Evolutionary conservation across 1,140 invertebrate genomes (phyloP), one percentile per base, ranked within the genome.

Genomic region (Daktulosphaira vitifoliae): DNA sequence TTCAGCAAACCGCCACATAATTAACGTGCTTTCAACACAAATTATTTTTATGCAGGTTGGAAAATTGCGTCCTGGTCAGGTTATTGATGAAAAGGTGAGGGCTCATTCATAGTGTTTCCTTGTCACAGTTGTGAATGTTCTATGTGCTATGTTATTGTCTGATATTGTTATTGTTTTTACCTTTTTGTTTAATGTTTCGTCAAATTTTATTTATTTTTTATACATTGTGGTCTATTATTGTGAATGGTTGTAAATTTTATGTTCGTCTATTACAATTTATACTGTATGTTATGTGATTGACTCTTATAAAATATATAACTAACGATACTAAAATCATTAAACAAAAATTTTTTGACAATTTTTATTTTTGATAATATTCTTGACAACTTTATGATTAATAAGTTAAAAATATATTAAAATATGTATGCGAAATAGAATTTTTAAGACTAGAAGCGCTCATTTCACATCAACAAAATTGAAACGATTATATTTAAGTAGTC

Each of bases 1-100:
- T 62, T 25, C 29, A 39, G 56, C 29, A 46, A 62, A 48, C 42
- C 42, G 56, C 56, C 44, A 62, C 8, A 46, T 62, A 39, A 46
- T 62, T 62, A 62, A 62, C 39, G 67, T 65, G 59, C 53, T 65
- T 68, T 46, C 51, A 46, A 65, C 49, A n/a, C 52, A 48, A 38
- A 54, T 67, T 68, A 56, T 67, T 44, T 69, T 66, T 69, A 52
- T 71, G 71, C 79, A 82, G 81, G 79, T 76, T 81, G 82, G 79
- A 79, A 84, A 81, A 79, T 84, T 87, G 78, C 84, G 85, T 75
- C 85, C 85, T 74, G 85, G 85, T 78, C 85, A 88, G 78, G 81
- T 87, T 76, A 80, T 83, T 74, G 85, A 87, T 77, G 77, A 77
- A 76, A 86, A 87, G 84, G 85, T 87, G 84, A 83, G 82, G 79